Conservation (phyloP, 2,113 vertebrate species). For the Chrysemys picta region DNA sequence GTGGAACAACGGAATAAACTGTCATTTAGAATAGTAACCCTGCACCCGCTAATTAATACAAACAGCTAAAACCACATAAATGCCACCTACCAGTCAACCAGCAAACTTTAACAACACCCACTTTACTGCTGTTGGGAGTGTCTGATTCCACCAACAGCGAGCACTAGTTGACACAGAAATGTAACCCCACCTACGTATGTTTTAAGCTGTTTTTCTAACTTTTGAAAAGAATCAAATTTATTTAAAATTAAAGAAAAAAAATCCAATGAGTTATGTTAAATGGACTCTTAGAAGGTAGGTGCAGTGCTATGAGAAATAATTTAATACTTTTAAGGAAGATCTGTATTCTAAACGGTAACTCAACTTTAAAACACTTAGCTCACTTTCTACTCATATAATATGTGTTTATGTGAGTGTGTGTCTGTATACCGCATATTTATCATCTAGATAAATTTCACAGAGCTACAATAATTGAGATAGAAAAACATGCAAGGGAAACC, state of each 20-base stretch:
- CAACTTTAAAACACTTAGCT: not conserved
- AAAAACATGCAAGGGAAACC: not conserved
- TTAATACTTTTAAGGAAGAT: not conserved
- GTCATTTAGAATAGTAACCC: not conserved
- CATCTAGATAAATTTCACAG: not conserved
- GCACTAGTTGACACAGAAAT: not conserved
- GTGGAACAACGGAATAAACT: not conserved
- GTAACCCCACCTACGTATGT: accelerated
- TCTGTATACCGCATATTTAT: not conserved
- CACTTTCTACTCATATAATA: not conserved
- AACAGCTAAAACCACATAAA: accelerated
- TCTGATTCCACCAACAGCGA: not conserved
- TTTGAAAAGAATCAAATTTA: not conserved
- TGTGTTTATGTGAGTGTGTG: not conserved
- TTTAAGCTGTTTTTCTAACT: not conserved
- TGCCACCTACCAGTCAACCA: not conserved
- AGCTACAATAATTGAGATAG: not conserved
- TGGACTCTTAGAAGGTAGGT: not conserved
- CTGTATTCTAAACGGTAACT: not conserved
- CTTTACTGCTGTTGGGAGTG: not conserved
- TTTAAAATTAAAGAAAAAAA: not conserved
- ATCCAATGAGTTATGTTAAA: not conserved
- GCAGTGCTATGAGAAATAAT: not conserved
- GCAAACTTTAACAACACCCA: not conserved
- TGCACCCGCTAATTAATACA: not conserved